Evolutionary conservation across 2,888 invertebrate species (phyloP).

Genomic region (Zygaena filipendulae): DNA sequence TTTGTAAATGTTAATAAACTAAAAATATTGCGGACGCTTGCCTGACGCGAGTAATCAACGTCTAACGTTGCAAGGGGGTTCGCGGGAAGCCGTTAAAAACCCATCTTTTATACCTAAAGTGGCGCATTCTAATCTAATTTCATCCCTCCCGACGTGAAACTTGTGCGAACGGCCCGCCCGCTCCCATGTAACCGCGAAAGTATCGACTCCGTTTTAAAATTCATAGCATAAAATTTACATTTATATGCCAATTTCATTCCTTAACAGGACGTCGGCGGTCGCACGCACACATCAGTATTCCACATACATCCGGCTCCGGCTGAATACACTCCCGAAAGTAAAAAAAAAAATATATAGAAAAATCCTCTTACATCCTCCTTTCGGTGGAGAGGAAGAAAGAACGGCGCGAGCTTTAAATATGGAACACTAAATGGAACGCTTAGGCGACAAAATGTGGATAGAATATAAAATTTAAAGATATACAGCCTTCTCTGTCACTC

Average conservation of each 20-base stretch:
- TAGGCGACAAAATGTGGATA: constrained; percentile 69
- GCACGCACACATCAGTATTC: constrained; percentile 66
- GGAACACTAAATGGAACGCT: constrained; percentile 69
- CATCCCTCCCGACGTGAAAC: constrained; percentile 47
- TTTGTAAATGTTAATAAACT: too few relatives aligned
- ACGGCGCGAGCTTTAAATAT: constrained; percentile 63
- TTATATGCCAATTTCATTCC: constrained; percentile 69
- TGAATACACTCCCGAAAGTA: constrained; percentile 38
- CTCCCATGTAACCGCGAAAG: constrained; percentile 48
- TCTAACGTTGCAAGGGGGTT: constrained; percentile 18
- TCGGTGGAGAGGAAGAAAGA: constrained; percentile 52
- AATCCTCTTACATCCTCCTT: constrained; percentile 52
- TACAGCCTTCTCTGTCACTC: constrained; percentile 38
- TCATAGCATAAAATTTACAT: constrained; percentile 70
- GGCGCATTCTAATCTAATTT: constrained; percentile 58
- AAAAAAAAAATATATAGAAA: constrained; percentile 45
- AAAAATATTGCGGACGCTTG: too few relatives aligned
- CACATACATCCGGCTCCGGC: constrained; percentile 43
- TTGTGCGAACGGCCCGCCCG: constrained; percentile 43
- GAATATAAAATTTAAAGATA: constrained; percentile 66
- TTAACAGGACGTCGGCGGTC: constrained; percentile 59
- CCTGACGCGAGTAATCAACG: constrained; percentile 22
- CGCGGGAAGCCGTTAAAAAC: constrained; percentile 33
- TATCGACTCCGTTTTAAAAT: constrained; percentile 68
- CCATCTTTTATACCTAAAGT: constrained; percentile 48